phyloP scores from a whole-genome alignment of 2,888 invertebrate genomes.

The Helleia helle region DNA sequence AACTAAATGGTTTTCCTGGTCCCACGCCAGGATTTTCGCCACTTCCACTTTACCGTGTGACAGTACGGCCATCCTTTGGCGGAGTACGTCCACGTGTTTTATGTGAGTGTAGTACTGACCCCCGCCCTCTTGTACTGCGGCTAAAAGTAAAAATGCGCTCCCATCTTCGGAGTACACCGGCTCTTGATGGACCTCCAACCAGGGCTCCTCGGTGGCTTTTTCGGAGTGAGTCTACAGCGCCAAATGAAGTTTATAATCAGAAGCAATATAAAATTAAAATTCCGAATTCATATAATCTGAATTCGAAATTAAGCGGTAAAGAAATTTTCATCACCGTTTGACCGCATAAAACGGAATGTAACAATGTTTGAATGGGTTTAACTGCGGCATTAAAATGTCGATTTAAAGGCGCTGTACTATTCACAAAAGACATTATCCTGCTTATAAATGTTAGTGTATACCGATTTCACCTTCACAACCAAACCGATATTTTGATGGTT shows the following conservation, averaged over 20 bases:
- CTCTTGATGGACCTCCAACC: conserved; percentile 89
- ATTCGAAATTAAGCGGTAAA: background rate
- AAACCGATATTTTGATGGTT: too few relatives aligned
- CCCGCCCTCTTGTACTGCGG: conserved; percentile 88
- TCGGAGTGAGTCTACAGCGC: conserved; percentile 82
- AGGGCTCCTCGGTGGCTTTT: conserved; percentile 86
- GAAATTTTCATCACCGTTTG: background rate
- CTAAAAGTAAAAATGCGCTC: conserved; percentile 86
- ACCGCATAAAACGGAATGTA: background rate
- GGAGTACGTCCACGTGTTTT: conserved; percentile 87
- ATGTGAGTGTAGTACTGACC: conserved; percentile 91
- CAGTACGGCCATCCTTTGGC: conserved; percentile 87
- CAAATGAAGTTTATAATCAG: background rate
- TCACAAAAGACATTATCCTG: conserved; percentile 3
- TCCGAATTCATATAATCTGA: background rate
- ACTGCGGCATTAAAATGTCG: background rate
- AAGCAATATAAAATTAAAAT: background rate
- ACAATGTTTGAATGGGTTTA: background rate
- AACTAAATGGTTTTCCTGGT: conserved; percentile 86
- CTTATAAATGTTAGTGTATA: background rate
- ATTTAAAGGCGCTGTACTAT: background rate
- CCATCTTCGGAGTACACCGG: conserved; percentile 90
- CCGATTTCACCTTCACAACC: conserved; percentile 1
- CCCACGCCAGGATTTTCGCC: conserved; percentile 87
- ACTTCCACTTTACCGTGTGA: conserved; percentile 92